Conservation (phyloP, 1,140 invertebrate genomes). For the Zaprionus capensis region DNA sequence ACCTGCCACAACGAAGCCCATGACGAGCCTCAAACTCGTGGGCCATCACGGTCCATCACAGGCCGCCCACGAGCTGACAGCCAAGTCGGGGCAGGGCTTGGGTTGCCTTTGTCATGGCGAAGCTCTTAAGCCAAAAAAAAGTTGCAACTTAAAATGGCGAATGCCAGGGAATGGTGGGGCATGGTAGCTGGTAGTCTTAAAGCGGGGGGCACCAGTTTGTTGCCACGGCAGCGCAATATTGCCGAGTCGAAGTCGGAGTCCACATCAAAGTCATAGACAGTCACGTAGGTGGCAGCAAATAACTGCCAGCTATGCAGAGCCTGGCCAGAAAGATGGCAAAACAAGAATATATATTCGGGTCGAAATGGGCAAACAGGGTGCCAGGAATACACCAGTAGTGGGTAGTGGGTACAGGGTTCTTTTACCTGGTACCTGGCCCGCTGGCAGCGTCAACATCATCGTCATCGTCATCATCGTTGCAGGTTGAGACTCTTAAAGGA, state of each 20-base stretch:
- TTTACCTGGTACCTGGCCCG: not conserved
- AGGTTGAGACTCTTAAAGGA: slow-evolving; percentile 59
- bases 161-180: not conserved
- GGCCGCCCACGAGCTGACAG: slow-evolving; percentile 23
- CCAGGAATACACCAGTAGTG: not conserved
- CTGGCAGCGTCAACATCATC: slow-evolving; percentile 3
- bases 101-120: slow-evolving; percentile 30
- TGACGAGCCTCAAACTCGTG: not conserved
- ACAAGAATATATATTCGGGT: slow-evolving; percentile 14
- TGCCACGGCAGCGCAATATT: slow-evolving; percentile 23
- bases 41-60: not conserved
- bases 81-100: not conserved
- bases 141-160: slow-evolving; percentile 21
- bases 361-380: not conserved
- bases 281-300: slow-evolving; percentile 77
- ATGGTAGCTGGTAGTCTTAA: not conserved
- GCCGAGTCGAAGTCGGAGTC: slow-evolving; percentile 16
- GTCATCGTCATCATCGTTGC: slow-evolving; percentile 3
- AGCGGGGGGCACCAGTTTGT: slow-evolving; percentile 30
- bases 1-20: slow-evolving; percentile 7
- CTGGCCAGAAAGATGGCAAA: slow-evolving; percentile 38
- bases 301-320: slow-evolving; percentile 57
- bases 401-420: not conserved
- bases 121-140: slow-evolving; percentile 36
- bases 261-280: slow-evolving; percentile 49